Evolutionary conservation across 1,140 invertebrate genomes (phyloP).

Genomic region (Chrysomallon squamiferum): DNA sequence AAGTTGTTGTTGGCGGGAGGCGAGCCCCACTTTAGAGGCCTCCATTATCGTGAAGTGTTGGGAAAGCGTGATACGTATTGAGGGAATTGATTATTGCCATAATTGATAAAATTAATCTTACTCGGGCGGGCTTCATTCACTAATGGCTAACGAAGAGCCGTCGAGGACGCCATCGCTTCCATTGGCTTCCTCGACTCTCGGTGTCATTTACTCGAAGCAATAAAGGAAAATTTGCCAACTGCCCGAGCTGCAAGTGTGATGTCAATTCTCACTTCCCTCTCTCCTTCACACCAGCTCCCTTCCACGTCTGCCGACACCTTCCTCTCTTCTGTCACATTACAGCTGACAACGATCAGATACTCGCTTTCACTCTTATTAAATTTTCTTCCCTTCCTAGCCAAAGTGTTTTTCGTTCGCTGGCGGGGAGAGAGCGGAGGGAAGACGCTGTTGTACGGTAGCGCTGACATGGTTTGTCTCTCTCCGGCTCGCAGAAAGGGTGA

Average conservation of each 20-base stretch:
- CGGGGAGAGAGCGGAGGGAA: too few relatives aligned
- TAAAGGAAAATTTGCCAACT: constrained; percentile 11
- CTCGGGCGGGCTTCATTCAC: constrained; percentile 23
- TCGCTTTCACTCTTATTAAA: constrained; percentile 4
- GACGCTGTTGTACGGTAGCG: too few relatives aligned
- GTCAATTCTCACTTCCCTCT: constrained; percentile 1
- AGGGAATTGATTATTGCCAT: constrained; percentile 25
- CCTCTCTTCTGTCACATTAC: background rate
- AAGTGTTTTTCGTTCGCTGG: too few relatives aligned
- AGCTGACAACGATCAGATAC: background rate
- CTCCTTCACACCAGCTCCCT: constrained; percentile 4
- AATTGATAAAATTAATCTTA: constrained; percentile 37
- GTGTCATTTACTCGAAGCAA: background rate
- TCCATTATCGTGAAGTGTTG: constrained; percentile 25
- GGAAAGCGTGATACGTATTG: constrained; percentile 15
- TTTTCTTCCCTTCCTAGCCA: background rate
- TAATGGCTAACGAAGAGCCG: constrained; percentile 3
- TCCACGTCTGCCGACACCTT: background rate
- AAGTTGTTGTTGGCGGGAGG: constrained; percentile 16
- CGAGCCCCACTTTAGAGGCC: background rate
- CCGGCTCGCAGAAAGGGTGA: too few relatives aligned
- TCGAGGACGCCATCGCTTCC: constrained; percentile 2
- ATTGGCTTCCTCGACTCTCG: background rate
- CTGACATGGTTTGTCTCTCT: too few relatives aligned
- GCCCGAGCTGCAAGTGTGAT: constrained; percentile 3